These are phyloP conservation scores for Myoxocephalus aenaeus DNA, from an alignment of 2,797 vertebrate species.

Conservation along the genomic window DNA sequence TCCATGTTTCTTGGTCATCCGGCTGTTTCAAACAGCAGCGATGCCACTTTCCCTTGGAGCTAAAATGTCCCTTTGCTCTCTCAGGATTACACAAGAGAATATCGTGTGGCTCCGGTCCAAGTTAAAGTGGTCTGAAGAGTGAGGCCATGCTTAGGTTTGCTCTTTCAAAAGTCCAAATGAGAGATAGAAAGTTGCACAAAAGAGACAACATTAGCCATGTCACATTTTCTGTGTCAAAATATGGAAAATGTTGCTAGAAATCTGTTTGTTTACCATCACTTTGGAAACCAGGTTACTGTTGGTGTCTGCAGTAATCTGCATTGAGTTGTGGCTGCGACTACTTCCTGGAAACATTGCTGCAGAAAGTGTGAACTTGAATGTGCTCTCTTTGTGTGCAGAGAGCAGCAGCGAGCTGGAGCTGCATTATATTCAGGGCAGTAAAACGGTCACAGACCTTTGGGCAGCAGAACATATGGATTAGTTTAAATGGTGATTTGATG, in stretches of 20 bases:
- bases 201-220: neutral
- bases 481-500: slow-evolving; percentile 43
- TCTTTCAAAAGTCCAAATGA: neutral
- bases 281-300: neutral
- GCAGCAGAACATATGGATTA: slow-evolving; percentile 33
- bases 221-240: neutral
- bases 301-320: neutral
- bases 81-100: neutral
- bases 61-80: slow-evolving; percentile 21
- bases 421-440: neutral
- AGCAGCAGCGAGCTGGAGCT: slow-evolving; percentile 1
- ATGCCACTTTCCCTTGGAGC: neutral
- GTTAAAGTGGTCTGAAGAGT: slow-evolving; percentile 17
- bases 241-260: neutral
- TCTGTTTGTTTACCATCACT: neutral
- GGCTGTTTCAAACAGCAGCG: slow-evolving; percentile 3
- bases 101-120: neutral
- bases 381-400: neutral
- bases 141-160: neutral
- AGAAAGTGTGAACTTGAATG: slow-evolving; percentile 1
- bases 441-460: slow-evolving; percentile 24
- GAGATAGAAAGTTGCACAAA: neutral
- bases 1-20: slow-evolving; percentile 13
- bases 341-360: slow-evolving; percentile 9
- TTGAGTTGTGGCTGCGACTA: slow-evolving; percentile 6